Conservation (phyloP, 2,888 invertebrate genomes). For the Elmis aenea region DNA sequence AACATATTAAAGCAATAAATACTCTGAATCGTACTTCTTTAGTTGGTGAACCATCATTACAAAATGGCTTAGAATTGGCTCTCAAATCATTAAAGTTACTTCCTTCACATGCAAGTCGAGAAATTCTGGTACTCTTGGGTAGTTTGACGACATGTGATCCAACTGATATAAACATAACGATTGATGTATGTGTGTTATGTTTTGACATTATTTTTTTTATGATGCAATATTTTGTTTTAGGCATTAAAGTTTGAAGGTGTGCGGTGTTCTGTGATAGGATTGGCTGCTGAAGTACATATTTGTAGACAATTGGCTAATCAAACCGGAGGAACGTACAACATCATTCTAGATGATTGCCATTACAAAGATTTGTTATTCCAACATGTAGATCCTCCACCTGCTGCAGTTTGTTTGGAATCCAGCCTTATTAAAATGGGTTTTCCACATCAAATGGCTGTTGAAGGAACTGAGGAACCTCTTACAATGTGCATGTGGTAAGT, state of each 20-base stretch:
- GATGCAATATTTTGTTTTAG: conserved; percentile 44
- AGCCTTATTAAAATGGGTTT: conserved; percentile 95
- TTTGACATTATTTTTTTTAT: conserved; percentile 6
- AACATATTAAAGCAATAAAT: conserved; percentile 68
- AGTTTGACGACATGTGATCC: conserved; percentile 97
- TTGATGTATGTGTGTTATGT: conserved; percentile 53
- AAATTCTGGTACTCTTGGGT: conserved; percentile 86
- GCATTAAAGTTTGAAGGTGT: conserved; percentile 74
- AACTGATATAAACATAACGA: conserved; percentile 80
- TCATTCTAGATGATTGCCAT: conserved; percentile 80
- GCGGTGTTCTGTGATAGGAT: conserved; percentile 88
- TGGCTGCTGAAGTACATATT: conserved; percentile 92
- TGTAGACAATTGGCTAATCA: conserved; percentile 80
- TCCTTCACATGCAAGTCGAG: conserved; percentile 92
- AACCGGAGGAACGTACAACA: conserved; percentile 83
- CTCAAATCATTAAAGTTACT: conserved; percentile 77
- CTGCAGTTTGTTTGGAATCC: conserved; percentile 67
- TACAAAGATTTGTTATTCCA: conserved; percentile 60
- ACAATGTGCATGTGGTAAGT: conserved; percentile 90
- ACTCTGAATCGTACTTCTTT: conserved; percentile 62
- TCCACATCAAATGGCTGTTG: conserved; percentile 68
- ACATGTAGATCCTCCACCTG: conserved; percentile 66
- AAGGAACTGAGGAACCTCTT: conserved; percentile 58
- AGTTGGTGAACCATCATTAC: conserved; percentile 90
- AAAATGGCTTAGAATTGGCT: conserved; percentile 91